Conservation (phyloP, 2,113 vertebrate species). For the Centropus unirufus region DNA sequence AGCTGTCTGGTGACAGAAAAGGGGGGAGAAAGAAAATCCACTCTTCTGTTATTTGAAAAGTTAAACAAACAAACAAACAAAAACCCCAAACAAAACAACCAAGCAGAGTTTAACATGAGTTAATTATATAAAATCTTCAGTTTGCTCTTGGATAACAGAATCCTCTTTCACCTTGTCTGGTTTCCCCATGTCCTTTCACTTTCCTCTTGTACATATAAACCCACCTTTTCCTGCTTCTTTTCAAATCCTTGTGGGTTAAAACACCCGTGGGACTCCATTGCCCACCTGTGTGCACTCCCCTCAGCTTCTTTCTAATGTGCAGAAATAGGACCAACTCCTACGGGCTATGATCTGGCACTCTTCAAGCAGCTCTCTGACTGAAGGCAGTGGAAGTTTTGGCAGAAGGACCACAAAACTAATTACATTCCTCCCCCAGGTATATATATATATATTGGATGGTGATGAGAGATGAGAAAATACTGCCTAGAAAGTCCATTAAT, state of each 20-base stretch:
- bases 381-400: conserved; percentile 36
- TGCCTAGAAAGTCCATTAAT: conserved; percentile 43
- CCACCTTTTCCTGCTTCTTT: background rate
- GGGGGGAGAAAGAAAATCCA: background rate
- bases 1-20: conserved; percentile 61
- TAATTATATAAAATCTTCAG: background rate
- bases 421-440: conserved; percentile 36
- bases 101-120: background rate
- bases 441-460: background rate
- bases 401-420: background rate
- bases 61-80: background rate
- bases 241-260: background rate
- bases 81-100: background rate
- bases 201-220: background rate
- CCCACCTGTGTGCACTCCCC: background rate
- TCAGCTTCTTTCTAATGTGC: background rate
- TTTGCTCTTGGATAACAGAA: background rate
- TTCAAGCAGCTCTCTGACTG: background rate
- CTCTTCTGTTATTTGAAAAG: conserved; percentile 16
- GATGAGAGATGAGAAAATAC: conserved; percentile 36
- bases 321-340: conserved; percentile 12
- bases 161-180: background rate
- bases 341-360: background rate
- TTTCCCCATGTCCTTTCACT: background rate
- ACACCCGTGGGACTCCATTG: fast-evolving